Percentiles rank a stretch among this genome's conserved stretches.
Conservation (phyloP, 2,888 invertebrate genomes). For the Ormyrus pomaceus region DNA sequence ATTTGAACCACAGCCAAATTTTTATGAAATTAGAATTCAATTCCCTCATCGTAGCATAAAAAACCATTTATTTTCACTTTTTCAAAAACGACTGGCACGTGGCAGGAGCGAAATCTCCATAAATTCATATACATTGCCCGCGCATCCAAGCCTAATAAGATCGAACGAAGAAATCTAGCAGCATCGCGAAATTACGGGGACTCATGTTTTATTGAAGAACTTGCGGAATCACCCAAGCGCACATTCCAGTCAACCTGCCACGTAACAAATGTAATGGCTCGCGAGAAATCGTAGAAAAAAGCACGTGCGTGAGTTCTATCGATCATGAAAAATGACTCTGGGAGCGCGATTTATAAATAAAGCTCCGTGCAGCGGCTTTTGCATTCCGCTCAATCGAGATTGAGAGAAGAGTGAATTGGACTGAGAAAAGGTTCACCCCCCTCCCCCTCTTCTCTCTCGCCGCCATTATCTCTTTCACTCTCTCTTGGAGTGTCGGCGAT, state of each 20-base stretch:
- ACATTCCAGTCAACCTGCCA: slow-evolving; percentile 28
- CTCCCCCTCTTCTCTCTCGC: too few relatives aligned
- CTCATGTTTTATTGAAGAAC: slow-evolving; percentile 47
- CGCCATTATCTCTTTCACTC: too few relatives aligned
- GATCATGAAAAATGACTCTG: slow-evolving; percentile 1
- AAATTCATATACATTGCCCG: slow-evolving; percentile 30
- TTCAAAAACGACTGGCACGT: neutral
- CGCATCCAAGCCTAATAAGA: neutral
- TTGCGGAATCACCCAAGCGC: slow-evolving; percentile 2
- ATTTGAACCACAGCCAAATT: too few relatives aligned
- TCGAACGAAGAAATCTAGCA: too few relatives aligned
- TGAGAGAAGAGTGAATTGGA: slow-evolving; percentile 21
- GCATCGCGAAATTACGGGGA: neutral
- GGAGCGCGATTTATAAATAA: slow-evolving; percentile 30
- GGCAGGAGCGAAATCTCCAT: slow-evolving; percentile 12
- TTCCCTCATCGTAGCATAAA: too few relatives aligned
- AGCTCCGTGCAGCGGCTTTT: neutral
- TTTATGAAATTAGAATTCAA: too few relatives aligned
- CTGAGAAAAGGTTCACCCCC: slow-evolving; percentile 14
- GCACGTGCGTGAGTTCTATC: neutral
- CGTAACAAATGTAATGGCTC: slow-evolving; percentile 32
- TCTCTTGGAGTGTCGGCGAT: neutral
- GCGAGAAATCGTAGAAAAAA: neutral
- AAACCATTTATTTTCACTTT: too few relatives aligned
- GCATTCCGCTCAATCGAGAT: neutral